These are phyloP conservation scores for Trypoxylus dichotomus DNA, from an alignment of 1,140 invertebrate species.

Conservation along the genomic window DNA sequence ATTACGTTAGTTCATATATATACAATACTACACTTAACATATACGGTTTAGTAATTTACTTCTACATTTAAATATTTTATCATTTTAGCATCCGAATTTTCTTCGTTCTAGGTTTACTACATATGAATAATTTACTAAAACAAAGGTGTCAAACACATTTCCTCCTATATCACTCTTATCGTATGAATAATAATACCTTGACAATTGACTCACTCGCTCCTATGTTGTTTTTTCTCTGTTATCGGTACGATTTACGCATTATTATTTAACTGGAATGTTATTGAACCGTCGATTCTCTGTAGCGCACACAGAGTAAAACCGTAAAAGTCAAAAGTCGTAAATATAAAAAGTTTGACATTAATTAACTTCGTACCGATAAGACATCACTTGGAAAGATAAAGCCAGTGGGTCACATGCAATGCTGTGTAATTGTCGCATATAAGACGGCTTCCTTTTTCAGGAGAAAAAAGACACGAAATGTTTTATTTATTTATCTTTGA, in stretches of 20 bases:
- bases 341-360: slow-evolving; percentile 8
- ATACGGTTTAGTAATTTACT: too few relatives aligned
- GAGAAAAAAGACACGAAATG: background rate
- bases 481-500: background rate
- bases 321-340: slow-evolving; percentile 3
- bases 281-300: background rate
- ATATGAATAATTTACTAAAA: too few relatives aligned
- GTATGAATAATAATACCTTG: background rate
- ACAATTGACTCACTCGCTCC: background rate
- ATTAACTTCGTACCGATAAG: background rate
- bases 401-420: background rate
- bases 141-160: too few relatives aligned
- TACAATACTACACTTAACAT: too few relatives aligned
- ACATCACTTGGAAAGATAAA: background rate
- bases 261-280: slow-evolving; percentile 1
- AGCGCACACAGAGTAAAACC: background rate
- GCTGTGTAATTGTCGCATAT: background rate
- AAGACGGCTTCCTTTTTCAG: background rate
- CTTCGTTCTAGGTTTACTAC: too few relatives aligned
- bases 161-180: background rate
- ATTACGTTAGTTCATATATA: too few relatives aligned
- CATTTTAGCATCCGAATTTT: too few relatives aligned
- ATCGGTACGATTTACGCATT: background rate
- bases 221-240: background rate
- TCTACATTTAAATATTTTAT: too few relatives aligned